Percentiles rank a stretch among this genome's conserved stretches.
Evolutionary conservation across 2,888 invertebrate genomes (phyloP).

Genomic region (Phragmatobia fuliginosa): DNA sequence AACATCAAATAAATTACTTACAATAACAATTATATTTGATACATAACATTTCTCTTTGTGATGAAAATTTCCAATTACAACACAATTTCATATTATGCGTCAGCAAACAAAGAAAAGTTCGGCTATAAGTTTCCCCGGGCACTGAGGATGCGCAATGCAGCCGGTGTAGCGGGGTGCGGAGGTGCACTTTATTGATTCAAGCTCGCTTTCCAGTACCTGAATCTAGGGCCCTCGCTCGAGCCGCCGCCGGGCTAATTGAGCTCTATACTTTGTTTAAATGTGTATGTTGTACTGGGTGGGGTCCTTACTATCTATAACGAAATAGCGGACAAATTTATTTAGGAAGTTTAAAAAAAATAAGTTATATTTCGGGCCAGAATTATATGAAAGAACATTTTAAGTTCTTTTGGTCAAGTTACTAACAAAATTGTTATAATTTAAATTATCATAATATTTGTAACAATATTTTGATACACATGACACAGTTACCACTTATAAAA

Average conservation of each 20-base stretch:
- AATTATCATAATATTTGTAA: too few relatives aligned
- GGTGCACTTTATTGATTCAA: slow-evolving; percentile 1
- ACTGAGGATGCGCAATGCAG: background rate
- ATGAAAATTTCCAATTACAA: too few relatives aligned
- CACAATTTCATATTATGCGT: too few relatives aligned
- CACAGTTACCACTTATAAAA: too few relatives aligned
- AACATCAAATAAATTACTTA: too few relatives aligned
- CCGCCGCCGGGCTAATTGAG: background rate
- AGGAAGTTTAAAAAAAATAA: background rate
- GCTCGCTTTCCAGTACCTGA: background rate
- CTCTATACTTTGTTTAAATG: background rate
- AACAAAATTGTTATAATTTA: too few relatives aligned
- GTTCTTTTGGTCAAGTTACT: too few relatives aligned
- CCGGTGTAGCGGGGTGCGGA: background rate
- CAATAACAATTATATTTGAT: too few relatives aligned
- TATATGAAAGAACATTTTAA: background rate
- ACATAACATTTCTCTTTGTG: too few relatives aligned
- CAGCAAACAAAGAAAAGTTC: too few relatives aligned
- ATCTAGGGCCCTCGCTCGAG: background rate
- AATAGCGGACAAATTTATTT: background rate
- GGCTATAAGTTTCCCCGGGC: background rate
- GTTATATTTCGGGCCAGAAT: too few relatives aligned
- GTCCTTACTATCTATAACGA: background rate
- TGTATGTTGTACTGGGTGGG: background rate
- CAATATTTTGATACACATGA: too few relatives aligned